Conservation (phyloP, 2,888 invertebrate genomes). For the Rhamnusium bicolor region DNA sequence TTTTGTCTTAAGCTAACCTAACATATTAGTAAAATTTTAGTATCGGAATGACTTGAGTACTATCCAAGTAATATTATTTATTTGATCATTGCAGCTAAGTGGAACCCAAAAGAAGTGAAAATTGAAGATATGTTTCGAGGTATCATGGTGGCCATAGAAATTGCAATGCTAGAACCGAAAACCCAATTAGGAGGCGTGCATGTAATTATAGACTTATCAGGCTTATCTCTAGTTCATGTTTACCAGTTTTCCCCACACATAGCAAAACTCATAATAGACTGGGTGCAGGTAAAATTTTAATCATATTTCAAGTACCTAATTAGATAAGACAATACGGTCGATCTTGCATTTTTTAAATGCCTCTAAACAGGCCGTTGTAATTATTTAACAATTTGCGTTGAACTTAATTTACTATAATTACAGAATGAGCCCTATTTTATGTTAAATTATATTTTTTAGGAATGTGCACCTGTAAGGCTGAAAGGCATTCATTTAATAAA, state of each 20-base stretch:
- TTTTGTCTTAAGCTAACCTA: no score
- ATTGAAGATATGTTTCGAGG: conserved; percentile 81
- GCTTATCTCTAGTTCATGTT: conserved; percentile 81
- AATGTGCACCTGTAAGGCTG: conserved; percentile 86
- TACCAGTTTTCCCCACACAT: conserved; percentile 85
- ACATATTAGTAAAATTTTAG: no score
- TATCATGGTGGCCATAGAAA: conserved; percentile 80
- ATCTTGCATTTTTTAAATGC: no score
- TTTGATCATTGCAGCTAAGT: conserved; percentile 73
- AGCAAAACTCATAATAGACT: conserved; percentile 81
- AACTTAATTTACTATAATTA: no score
- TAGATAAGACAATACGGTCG: no score
- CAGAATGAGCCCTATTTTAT: no score
- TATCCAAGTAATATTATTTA: neutral
- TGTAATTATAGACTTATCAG: conserved; percentile 84
- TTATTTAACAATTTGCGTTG: no score
- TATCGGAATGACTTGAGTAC: no score
- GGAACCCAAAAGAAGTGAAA: conserved; percentile 82
- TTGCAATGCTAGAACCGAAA: conserved; percentile 84
- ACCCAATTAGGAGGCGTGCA: conserved; percentile 85
- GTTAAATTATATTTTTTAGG: conserved; percentile 75
- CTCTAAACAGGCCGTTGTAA: no score
- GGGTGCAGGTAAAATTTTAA: conserved; percentile 75
- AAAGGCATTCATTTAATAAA: conserved; percentile 92
- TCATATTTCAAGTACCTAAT: no score